Conservation (phyloP, 1,140 invertebrate species). For the Bombus terrestris region DNA sequence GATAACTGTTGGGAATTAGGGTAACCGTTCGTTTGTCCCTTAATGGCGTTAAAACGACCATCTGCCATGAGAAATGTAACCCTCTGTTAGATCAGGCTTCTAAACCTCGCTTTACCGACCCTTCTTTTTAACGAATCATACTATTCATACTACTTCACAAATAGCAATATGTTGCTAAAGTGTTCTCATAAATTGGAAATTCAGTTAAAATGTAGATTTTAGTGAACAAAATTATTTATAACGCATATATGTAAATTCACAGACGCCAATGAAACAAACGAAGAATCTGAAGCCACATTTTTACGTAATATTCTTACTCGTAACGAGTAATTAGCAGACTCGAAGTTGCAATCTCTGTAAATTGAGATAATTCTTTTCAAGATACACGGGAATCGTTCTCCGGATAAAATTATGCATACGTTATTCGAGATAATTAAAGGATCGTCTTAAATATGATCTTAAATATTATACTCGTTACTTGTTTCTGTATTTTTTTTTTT, state of each 20-base stretch:
- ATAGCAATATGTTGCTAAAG: neutral
- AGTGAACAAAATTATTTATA: neutral
- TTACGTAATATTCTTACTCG: neutral
- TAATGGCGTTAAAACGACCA: neutral
- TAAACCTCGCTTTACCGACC: no score
- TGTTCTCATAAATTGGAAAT: neutral
- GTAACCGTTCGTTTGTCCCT: neutral
- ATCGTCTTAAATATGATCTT: neutral
- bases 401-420: neutral
- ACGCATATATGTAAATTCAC: neutral
- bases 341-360: neutral
- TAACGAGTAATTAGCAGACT: neutral
- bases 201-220: neutral
- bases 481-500: neutral
- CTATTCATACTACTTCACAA: no score
- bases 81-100: neutral
- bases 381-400: neutral
- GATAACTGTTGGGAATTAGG: neutral
- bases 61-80: conserved; percentile 11
- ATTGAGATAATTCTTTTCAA: neutral
- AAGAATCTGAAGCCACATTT: neutral
- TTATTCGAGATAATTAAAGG: neutral
- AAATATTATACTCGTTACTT: neutral
- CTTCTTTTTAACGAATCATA: neutral
- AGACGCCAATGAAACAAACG: neutral